A percentile compares a stretch with the other conserved stretches of the same genome.
Evolutionary conservation across 2,888 invertebrate species (phyloP).

Genomic region (Lordiphosa andalusiaca): DNA sequence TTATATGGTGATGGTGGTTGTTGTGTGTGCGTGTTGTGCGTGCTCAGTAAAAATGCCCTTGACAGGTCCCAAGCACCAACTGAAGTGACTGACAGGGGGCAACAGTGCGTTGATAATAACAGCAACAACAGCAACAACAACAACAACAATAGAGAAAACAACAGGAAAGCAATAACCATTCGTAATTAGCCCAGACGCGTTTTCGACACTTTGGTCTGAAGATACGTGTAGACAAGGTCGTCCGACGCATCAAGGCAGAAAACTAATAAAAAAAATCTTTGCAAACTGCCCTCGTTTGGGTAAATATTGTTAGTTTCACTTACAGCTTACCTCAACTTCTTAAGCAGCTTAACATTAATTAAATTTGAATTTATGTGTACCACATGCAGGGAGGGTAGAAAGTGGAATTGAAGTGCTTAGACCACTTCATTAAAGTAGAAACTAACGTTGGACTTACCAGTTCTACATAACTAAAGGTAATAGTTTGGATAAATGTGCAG

Average conservation of each 20-base stretch:
- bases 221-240: constrained; percentile 10
- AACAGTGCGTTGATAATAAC: constrained; percentile 21
- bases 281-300: not conserved
- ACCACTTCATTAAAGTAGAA: constrained; percentile 43
- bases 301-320: constrained; percentile 6
- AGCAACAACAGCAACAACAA: constrained; percentile 17
- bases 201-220: constrained; percentile 34
- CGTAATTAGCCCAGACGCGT: constrained; percentile 43
- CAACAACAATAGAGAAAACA: constrained; percentile 28
- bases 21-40: constrained; percentile 33
- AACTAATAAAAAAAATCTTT: not conserved
- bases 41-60: constrained; percentile 16
- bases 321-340: constrained; percentile 31
- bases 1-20: constrained; percentile 28
- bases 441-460: too few species aligned
- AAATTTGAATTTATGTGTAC: constrained; percentile 58
- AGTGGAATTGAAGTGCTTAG: constrained; percentile 1
- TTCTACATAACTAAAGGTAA: too few species aligned
- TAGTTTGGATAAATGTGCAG: too few species aligned
- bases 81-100: constrained; percentile 12
- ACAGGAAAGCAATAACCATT: constrained; percentile 41
- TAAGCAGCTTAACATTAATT: constrained; percentile 75
- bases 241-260: constrained; percentile 2
- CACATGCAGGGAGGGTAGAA: constrained; percentile 6
- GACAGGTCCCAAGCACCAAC: constrained; percentile 1